Base-by-base conservation (phyloP, 2,888 invertebrate species). In the Dicycla oo region DNA sequence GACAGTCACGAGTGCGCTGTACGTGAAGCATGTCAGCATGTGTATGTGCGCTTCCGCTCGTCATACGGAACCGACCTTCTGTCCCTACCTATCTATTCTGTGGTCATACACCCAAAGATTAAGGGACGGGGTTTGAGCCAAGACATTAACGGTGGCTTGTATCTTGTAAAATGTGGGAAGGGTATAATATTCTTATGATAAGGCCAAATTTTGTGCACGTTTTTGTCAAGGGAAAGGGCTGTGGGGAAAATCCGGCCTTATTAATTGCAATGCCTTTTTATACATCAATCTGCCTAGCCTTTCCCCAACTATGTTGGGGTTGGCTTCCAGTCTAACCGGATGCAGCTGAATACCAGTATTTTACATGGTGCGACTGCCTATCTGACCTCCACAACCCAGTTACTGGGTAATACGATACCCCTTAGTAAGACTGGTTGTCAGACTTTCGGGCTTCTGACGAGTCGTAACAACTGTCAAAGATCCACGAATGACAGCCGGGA, bases 141-240 rank as follows among this genome's bases (percentile, higher is more conserved):
- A 77, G 47, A 80, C 43, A n/a, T 74, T 79, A 74, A 63, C 45
- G 30, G 40, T n/a, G 11, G 40, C 30, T 38, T 67, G 62, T 56
- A 57, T 70, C 58, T 43, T n/a, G 20, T 13, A 61, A 30, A 43
- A 26, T n/a, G 45, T 26, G 20, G 38, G 20, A 38, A 26, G 13
- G 23, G 13, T n/a, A n/a, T n/a, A 68, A 47, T 68, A 30, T 57
- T 75, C 20, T 38, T 38, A 68, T 47, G 60, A 47, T 47, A 13
- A 54, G 6, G 5, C 20, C 23, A 51, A 20, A 58, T 53, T 74
- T 76, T 23, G 10, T 30, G 20, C 20, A 6, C 13, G 40, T 45
- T 73, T 43, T 73, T 67, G 40, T 7, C 1, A 8, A 1, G n/a
- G n/a, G 6, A 34, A 66, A 20, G 40, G 13, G n/a, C 34, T n/a